Evolutionary conservation across 2,113 vertebrate species (phyloP).

Genomic region (Excalfactoria chinensis): DNA sequence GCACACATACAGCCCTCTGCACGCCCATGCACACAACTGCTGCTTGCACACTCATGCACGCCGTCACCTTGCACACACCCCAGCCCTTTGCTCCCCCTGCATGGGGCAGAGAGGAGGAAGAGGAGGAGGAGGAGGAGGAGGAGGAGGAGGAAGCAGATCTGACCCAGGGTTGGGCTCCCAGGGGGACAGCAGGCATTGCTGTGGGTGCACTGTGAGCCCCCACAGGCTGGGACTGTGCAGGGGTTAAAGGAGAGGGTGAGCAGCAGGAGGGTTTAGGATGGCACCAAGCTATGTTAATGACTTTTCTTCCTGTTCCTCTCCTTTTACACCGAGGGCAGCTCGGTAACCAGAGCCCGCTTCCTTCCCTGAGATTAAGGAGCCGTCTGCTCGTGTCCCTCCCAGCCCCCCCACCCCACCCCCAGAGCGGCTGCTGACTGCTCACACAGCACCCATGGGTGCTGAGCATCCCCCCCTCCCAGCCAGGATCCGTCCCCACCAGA

Average conservation of each 20-base stretch:
- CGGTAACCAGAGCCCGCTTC: constrained; percentile 77
- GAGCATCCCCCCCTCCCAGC: not conserved
- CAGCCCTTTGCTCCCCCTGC: not conserved
- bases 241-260: not conserved
- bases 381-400: constrained; percentile 37
- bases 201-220: not conserved
- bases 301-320: constrained; percentile 74
- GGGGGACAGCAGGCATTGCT: not conserved
- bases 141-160: not conserved
- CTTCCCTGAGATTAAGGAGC: constrained; percentile 80
- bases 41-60: no score
- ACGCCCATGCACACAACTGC: not conserved
- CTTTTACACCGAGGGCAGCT: constrained; percentile 69
- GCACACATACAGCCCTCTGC: not conserved
- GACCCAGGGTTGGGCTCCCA: fast-evolving
- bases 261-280: constrained; percentile 44
- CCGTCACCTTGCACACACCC: no score
- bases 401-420: not conserved
- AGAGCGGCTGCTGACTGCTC: not conserved
- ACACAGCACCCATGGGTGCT: not conserved
- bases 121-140: not conserved
- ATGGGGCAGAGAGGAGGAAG: no score
- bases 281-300: constrained; percentile 67
- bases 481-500: not conserved
- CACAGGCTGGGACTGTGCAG: not conserved